Base-by-base conservation (phyloP, 2,797 vertebrate genomes). In the Lycodopsis pacificus region DNA sequence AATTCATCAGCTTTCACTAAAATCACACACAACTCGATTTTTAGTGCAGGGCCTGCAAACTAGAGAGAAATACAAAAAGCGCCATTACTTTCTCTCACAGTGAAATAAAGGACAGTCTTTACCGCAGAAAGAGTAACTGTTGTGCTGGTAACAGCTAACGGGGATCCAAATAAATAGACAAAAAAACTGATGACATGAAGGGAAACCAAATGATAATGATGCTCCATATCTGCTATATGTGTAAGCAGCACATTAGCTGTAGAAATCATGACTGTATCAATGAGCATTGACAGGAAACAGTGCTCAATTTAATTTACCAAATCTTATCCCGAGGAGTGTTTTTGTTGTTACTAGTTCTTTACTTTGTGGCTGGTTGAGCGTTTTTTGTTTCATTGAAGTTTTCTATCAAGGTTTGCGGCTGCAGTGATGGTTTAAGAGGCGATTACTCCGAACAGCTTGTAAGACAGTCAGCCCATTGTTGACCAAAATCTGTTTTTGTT, bases 391-490 rank as follows among this genome's bases (percentile, higher is more conserved):
- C 20, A 46, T 1, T 3, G 20, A 59, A 46, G 54, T 58, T 42
- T 73, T 58, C 20, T 22, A 11, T 70, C 17, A 58, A 46, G 3
- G 20, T 72, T 62, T 77, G 38, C 44, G 36, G 25, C 51, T 57
- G 49, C 49, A 61, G 30, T 62, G 53, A 63, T 22, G 48, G 22
- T 76, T 61, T 65, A 12, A 58, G 30, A 57, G 34, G 40, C 4
- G 0, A 27, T 32, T 12, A 11, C 38, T 69, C 15, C 19, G 12
- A 38, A 46, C 38, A 49, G 58, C 63, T 36, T 71, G 15, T 65
- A 51, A 75, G 38, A 20, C 46, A 67, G 25, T 73, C 54, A 48
- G 14, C 3, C 7, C n/a, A 57, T 62, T 72, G 42, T 77, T 77
- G 71, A 54, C 10, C 10, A 54, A 51, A 56, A 66, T 42, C 30